phyloP scores from a whole-genome alignment of 2,797 vertebrate species.

The Podarcis siculus region DNA sequence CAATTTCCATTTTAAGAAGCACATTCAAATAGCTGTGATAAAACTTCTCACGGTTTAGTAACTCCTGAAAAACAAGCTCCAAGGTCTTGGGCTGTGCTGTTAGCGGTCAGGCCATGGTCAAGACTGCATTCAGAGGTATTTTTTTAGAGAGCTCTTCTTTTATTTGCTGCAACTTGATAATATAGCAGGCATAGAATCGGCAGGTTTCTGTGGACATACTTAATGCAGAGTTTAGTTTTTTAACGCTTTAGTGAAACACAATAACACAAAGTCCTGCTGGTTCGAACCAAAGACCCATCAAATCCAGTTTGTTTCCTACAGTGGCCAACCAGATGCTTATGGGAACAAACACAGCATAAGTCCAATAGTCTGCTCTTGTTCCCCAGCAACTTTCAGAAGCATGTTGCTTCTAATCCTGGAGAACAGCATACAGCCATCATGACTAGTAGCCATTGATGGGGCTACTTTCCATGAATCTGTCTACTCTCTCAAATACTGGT shows the following conservation, averaged over 20 bases:
- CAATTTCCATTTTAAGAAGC: neutral
- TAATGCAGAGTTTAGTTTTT: neutral
- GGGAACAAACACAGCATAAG: neutral
- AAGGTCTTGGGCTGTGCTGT: conserved; percentile 7
- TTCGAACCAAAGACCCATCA: neutral
- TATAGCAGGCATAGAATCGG: neutral
- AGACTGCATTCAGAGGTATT: conserved; percentile 9
- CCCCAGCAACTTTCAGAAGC: neutral
- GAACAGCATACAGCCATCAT: neutral
- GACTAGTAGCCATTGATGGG: neutral
- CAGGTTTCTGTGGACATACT: neutral
- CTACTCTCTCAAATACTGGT: neutral
- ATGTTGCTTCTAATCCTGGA: neutral
- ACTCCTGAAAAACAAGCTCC: conserved; percentile 16
- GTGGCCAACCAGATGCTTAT: neutral
- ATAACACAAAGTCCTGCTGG: neutral
- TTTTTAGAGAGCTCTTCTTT: conserved; percentile 20
- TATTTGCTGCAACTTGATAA: neutral
- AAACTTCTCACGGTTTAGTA: neutral
- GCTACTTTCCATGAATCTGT: neutral
- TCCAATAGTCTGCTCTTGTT: neutral
- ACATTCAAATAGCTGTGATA: neutral
- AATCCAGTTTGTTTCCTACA: neutral
- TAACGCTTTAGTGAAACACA: neutral
- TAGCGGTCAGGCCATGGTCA: neutral